Conservation (phyloP, 2,888 invertebrate species). For the Icerya purchasi region DNA sequence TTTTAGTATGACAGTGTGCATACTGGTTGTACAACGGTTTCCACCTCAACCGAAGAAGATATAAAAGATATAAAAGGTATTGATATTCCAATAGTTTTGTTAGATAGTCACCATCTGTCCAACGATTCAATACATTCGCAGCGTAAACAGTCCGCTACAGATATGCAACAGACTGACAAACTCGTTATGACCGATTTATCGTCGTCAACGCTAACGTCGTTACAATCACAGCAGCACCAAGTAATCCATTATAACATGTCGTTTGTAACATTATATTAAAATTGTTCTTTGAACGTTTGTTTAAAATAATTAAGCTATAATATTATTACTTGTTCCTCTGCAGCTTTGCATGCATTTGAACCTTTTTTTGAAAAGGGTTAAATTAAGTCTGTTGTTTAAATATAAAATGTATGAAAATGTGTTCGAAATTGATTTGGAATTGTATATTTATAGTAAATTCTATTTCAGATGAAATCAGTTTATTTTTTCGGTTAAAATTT, state of each 20-base stretch:
- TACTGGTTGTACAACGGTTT: constrained; percentile 20
- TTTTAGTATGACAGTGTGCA: constrained; percentile 9
- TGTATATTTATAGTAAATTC: too few relatives aligned
- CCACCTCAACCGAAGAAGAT: constrained; percentile 21
- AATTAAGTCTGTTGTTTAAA: too few relatives aligned
- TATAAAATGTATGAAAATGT: too few relatives aligned
- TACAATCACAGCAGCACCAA: constrained; percentile 7
- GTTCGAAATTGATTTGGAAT: too few relatives aligned
- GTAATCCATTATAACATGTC: too few relatives aligned
- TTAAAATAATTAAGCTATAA: background rate
- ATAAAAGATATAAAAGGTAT: constrained; percentile 16
- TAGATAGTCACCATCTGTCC: constrained; percentile 15
- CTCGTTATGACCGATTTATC: constrained; percentile 17
- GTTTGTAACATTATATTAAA: too few relatives aligned
- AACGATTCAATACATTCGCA: constrained; percentile 4
- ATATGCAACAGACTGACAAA: constrained; percentile 13
- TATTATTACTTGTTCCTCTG: background rate
- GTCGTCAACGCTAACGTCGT: constrained; percentile 13
- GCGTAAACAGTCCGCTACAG: constrained; percentile 3
- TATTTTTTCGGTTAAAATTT: too few relatives aligned
- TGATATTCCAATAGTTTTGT: constrained; percentile 17
- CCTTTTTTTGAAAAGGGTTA: constrained; percentile 1
- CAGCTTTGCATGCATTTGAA: background rate
- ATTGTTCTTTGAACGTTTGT: constrained; percentile 2
- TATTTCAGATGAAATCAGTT: too few relatives aligned